Base-by-base conservation (phyloP, 2,888 invertebrate genomes). In the Campopleginae sp. region DNA sequence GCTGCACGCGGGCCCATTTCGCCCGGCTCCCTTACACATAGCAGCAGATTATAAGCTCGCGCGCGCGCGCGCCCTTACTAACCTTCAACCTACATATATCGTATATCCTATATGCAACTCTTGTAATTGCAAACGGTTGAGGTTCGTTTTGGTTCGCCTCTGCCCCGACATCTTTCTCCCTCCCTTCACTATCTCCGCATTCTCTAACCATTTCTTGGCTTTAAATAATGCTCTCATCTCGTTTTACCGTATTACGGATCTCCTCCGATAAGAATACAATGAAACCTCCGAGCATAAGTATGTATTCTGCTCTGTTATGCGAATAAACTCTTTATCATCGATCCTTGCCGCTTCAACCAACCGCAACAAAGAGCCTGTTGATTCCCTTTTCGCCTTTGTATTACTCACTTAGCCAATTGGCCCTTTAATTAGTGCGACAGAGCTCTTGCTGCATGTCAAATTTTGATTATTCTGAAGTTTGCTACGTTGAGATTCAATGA, bases 41-140 rank as follows among this genome's bases (percentile, higher is more conserved):
- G n/a, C n/a, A n/a, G n/a, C 23, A n/a, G 27, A 46, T 58, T 44
- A 72, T 77, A 44, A 51, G 65, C 80, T 61, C 61, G 54, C 76
- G 66, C 54, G 68, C 66, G 78, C 63, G 61, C 80, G 74, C 84
- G 85, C 87, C n/a, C n/a, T 38, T 10, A 38, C 38, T 38, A 77
- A 72, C 77, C 31, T 78, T 38, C 54, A 51, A 33, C 74, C 10
- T 51, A 8, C 33, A 31, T 46, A 27, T 17, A 42, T 65, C 27
- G 10, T 75, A 19, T 42, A 48, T 31, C 33, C 48, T 78, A 61
- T 85, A 77, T 77, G 82, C 75, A 85, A 82, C 66, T 70, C 42
- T 80, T 85, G 78, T 85, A 85, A 85, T 85, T 85, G 85, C 76
- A 79, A 76, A 58, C 79, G 76, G 71, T 78, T 68, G 81, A 78